Evolutionary conservation across 2,113 vertebrate genomes (phyloP).

Genomic region (Aphelocoma coerulescens): DNA sequence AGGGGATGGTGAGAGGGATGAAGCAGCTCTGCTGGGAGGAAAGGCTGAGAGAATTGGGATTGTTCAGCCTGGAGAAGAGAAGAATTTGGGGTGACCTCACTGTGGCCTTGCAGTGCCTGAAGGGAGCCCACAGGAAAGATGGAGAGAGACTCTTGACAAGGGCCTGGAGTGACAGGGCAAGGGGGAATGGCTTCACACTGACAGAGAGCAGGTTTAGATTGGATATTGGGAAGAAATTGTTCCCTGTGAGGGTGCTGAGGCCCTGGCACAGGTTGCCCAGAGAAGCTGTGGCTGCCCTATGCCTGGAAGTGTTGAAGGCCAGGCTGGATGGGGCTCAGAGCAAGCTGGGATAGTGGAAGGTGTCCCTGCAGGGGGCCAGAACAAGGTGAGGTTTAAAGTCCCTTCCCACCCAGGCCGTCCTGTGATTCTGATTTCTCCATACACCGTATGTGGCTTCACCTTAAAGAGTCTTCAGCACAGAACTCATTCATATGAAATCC

Average conservation of each 20-base stretch:
- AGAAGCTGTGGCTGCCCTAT: not conserved
- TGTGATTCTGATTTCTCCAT: not conserved
- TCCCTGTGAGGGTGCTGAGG: not conserved
- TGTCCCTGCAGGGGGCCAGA: not conserved
- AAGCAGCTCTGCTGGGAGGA: not conserved
- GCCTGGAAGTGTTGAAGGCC: accelerated
- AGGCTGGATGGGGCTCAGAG: accelerated
- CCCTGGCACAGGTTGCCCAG: not conserved
- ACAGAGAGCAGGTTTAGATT: accelerated
- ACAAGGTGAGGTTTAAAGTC: not conserved
- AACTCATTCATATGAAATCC: not conserved
- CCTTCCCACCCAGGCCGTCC: not conserved
- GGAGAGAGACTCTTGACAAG: not conserved
- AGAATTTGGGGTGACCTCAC: not conserved
- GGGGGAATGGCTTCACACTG: not conserved
- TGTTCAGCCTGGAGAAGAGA: not conserved
- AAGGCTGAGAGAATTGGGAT: not conserved
- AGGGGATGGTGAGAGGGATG: not conserved
- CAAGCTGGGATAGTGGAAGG: accelerated
- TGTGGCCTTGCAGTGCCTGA: not conserved
- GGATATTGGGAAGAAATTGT: accelerated
- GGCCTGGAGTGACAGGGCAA: not conserved
- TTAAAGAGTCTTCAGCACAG: not conserved
- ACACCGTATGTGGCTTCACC: not conserved
- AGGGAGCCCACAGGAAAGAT: not conserved